phyloP scores from a whole-genome alignment of 2,113 vertebrate genomes.

The Stegostoma tigrinum region DNA sequence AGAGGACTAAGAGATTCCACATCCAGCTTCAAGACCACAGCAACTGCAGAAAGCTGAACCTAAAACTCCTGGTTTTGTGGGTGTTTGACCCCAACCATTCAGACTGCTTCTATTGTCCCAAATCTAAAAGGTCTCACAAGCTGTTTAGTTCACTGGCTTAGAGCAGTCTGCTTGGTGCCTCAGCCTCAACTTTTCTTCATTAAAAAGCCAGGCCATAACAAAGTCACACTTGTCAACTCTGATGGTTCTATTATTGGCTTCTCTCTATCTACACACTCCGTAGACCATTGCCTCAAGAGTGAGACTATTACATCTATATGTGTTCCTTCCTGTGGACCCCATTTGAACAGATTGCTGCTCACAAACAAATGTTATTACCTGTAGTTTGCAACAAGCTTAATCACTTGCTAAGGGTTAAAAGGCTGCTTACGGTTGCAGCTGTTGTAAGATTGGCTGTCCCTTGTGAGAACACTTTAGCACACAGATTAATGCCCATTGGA shows the following conservation, averaged over 20 bases:
- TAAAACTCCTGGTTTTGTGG: too few species aligned
- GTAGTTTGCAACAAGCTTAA: background rate
- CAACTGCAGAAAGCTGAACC: too few species aligned
- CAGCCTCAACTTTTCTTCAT: too few species aligned
- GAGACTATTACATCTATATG: background rate
- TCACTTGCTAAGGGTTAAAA: background rate
- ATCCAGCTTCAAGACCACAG: too few species aligned
- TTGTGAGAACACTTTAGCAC: background rate
- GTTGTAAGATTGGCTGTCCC: background rate
- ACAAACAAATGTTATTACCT: slow-evolving; percentile 18
- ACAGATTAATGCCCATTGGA: background rate
- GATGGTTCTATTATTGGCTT: background rate
- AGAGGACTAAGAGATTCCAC: too few species aligned
- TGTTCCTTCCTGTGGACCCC: background rate
- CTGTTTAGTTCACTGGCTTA: too few species aligned
- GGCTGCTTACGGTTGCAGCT: background rate
- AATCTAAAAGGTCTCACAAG: too few species aligned
- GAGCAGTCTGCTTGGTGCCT: too few species aligned
- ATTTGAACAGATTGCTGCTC: background rate
- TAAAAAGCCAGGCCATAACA: too few species aligned
- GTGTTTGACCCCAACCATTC: too few species aligned
- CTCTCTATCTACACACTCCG: background rate
- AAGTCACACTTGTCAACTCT: background rate
- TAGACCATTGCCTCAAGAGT: background rate
- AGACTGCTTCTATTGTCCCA: too few species aligned